Base-by-base conservation (phyloP, 2,113 vertebrate genomes). In the Rhinolophus ferrumequinum region DNA sequence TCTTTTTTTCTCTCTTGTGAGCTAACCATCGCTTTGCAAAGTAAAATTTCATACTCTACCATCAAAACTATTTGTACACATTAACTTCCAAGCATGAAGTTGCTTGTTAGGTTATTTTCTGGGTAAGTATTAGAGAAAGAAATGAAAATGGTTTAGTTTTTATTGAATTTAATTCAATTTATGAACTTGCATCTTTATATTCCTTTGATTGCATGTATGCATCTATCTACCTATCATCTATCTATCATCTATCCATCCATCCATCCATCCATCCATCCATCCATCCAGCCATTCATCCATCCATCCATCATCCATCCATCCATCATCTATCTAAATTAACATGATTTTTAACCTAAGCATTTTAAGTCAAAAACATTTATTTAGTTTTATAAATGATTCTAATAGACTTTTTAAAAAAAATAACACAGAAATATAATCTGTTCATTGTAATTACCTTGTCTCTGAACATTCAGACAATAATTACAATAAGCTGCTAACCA, bases 41-140 rank as follows among this genome's bases (percentile, higher is more conserved):
- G 82, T 94, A 97, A 98, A 96, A 94, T 98, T 96, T 98, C 94
- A 91, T 67, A 95, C 96, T 93, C 67, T 62, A 90, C 87, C 89
- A 96, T 30, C 0, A 1, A 91, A 97, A 70, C 2, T 97, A 38
- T 96, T 75, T 67, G 94, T 72, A 21, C 26, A 15, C 81, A 82
- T 95, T 96, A 96, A 62, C 88, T 94, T 6, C 91, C 60, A 89
- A 93, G 79, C 87, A 96, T 60, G 64, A 66, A 58, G 47, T 67
- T 97, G 15, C 35, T 73, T 58, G 86, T 96, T 97, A 90, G 89
- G 84, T 95, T 86, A 88, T 97, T 98, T 97, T 97, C 77, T 95
- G 18, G 76, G 38, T 47, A 24, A 85, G 47, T 79, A 28, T 96
- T 83, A 97, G 92, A 95, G 92, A 98, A 98, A 95, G 70, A 92